Base-by-base conservation (phyloP, 1,140 invertebrate genomes). In the Sitophilus oryzae region DNA sequence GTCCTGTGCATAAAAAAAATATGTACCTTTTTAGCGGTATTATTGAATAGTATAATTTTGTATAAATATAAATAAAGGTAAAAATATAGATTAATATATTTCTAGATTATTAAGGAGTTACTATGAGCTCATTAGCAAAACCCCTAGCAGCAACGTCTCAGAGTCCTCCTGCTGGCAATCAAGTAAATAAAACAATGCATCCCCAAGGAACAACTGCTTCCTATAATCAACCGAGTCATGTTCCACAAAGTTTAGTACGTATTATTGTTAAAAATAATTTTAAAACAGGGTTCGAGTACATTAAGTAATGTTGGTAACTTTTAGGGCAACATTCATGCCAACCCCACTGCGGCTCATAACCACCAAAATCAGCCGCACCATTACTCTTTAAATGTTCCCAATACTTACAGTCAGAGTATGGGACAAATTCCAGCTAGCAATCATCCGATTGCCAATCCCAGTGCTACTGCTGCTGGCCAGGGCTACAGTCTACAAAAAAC, bases 71-170 rank as follows among this genome's bases (percentile, higher is more conserved):
- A n/a, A n/a, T n/a, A n/a, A n/a, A n/a, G n/a, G n/a, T n/a, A n/a
- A n/a, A n/a, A n/a, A n/a, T n/a, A n/a, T n/a, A n/a, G n/a, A n/a
- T n/a, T 30, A 11, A 30, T 30, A 30, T 5, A 30, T 30, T 30
- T 11, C 11, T 30, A 52, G 11, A 34, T 20, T 19, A 36, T 11
- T 47, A 34, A 49, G 35, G 21, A 34, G n/a, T 15, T 50, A 56
- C 71, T 63, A 77, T 78, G 77, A 78, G 76, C 73, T 76, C 77
- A 67, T 73, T 75, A 65, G 65, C 77, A 68, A 77, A 78, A 69
- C 76, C 77, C 61, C 62, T 77, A 59, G 66, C 75, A 53, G 69
- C 75, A 62, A 66, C 74, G 71, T 52, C 72, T 71, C 72, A 74
- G 52, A 66, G 72, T 44, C 42, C 58, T 30, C 57, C 50, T 25